These are phyloP conservation scores for Tribolium castaneum DNA, from an alignment of 1,140 invertebrate genomes.

Conservation along the genomic window DNA sequence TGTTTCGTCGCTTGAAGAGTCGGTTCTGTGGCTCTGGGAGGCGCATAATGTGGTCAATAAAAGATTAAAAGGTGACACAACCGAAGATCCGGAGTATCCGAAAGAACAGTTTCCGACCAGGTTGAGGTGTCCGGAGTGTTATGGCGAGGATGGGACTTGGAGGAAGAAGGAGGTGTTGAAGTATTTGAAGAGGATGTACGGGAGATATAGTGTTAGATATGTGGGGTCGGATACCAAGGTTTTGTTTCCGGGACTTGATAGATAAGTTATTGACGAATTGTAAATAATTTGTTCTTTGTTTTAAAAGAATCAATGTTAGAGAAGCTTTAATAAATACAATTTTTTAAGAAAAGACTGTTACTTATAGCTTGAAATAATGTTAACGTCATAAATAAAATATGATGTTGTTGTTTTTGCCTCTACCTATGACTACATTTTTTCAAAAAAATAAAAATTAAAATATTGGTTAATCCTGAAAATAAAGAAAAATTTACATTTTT, in stretches of 20 bases:
- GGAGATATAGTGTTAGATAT: conserved; percentile 60
- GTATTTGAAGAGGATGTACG: conserved; percentile 83
- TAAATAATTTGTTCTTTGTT: no score
- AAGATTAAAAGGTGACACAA: conserved; percentile 83
- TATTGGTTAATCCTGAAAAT: no score
- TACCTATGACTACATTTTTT: no score
- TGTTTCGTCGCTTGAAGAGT: conserved; percentile 76
- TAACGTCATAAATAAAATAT: no score
- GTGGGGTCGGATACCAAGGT: conserved; percentile 59
- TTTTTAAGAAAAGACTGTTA: no score
- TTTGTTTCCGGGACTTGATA: conserved; percentile 35
- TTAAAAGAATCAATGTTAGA: no score
- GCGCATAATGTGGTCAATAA: conserved; percentile 95
- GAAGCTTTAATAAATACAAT: no score
- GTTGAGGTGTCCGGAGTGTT: conserved; percentile 78
- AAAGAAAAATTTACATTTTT: no score
- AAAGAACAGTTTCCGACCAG: conserved; percentile 91
- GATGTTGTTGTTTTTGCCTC: no score
- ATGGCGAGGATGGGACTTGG: conserved; percentile 72
- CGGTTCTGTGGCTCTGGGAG: conserved; percentile 93
- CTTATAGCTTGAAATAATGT: no score
- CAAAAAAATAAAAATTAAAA: no score
- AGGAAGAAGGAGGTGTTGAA: conserved; percentile 76
- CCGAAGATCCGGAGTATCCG: conserved; percentile 90
- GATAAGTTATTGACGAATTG: background rate